Conservation (phyloP, 2,113 vertebrate genomes). For the Rhizomys pruinosus region DNA sequence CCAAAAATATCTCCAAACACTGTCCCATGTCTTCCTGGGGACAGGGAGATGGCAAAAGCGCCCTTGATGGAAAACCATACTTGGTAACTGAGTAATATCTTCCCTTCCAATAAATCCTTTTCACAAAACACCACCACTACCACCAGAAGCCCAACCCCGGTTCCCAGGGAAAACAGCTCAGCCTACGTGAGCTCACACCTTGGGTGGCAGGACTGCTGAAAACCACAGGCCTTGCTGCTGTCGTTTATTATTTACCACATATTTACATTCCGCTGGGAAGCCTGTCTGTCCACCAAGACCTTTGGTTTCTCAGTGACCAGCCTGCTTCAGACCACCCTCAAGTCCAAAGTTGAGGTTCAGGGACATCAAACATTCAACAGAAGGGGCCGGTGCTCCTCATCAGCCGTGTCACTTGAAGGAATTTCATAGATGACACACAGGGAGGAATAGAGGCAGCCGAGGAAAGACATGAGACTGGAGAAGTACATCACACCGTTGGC, state of each 20-base stretch:
- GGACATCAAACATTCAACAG: slow-evolving; percentile 86
- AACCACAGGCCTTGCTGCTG: neutral
- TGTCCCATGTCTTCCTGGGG: neutral
- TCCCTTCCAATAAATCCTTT: neutral
- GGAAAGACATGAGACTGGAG: slow-evolving; percentile 95
- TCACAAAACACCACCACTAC: neutral
- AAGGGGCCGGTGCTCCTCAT: slow-evolving; percentile 93
- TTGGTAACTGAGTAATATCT: neutral
- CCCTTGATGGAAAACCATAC: neutral
- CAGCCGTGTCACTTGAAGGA: slow-evolving; percentile 89
- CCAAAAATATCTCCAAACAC: neutral
- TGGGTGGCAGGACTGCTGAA: neutral
- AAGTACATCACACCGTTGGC: slow-evolving; percentile 98
- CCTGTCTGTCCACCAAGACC: neutral
- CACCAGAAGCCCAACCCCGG: too few species aligned
- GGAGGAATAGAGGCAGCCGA: slow-evolving; percentile 96
- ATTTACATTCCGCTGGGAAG: slow-evolving; percentile 45
- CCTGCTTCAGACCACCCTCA: neutral
- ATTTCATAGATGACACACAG: slow-evolving; percentile 95
- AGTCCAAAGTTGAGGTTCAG: neutral
- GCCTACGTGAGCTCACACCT: neutral
- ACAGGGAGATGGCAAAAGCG: neutral
- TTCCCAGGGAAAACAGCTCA: rapidly evolving
- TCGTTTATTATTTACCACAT: slow-evolving; percentile 18
- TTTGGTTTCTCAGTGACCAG: neutral